These are phyloP conservation scores for Drosophila trichaetosa DNA, from an alignment of 2,888 invertebrate genomes.

Conservation along the genomic window DNA sequence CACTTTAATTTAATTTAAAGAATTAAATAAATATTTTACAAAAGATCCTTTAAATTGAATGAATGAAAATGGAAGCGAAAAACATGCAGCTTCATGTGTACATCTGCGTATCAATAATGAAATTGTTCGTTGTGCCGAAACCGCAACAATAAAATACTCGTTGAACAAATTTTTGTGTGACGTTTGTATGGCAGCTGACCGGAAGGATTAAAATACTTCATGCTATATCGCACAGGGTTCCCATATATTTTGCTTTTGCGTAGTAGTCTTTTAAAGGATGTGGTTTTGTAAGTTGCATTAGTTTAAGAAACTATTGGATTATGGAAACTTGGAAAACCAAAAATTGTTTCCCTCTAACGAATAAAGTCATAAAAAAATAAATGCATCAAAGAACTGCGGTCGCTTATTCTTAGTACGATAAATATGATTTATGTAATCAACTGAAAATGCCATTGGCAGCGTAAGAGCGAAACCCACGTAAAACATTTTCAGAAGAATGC, in stretches of 20 bases:
- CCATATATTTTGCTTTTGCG: background rate
- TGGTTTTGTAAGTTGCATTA: background rate
- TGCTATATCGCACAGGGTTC: background rate
- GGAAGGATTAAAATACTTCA: conserved; percentile 23
- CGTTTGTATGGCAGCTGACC: conserved; percentile 22
- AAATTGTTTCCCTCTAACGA: background rate
- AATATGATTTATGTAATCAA: background rate
- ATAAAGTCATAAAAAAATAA: background rate
- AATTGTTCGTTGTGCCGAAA: conserved; percentile 26
- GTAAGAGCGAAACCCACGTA: conserved; percentile 1
- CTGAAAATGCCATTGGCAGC: conserved; percentile 4
- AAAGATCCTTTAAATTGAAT: conserved; percentile 6
- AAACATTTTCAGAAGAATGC: conserved; percentile 5
- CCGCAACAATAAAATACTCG: conserved; percentile 43
- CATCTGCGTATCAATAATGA: conserved; percentile 50
- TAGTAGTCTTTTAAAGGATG: background rate
- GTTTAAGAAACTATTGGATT: background rate
- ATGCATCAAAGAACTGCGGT: background rate
- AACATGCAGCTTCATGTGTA: conserved; percentile 4
- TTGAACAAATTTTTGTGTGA: conserved; percentile 27
- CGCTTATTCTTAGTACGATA: background rate
- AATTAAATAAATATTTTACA: conserved; percentile 35
- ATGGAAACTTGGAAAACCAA: background rate
- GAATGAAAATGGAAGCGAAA: background rate
- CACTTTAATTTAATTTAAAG: conserved; percentile 57